Conservation (phyloP, 1,140 invertebrate genomes). For the Danaus melanippus region DNA sequence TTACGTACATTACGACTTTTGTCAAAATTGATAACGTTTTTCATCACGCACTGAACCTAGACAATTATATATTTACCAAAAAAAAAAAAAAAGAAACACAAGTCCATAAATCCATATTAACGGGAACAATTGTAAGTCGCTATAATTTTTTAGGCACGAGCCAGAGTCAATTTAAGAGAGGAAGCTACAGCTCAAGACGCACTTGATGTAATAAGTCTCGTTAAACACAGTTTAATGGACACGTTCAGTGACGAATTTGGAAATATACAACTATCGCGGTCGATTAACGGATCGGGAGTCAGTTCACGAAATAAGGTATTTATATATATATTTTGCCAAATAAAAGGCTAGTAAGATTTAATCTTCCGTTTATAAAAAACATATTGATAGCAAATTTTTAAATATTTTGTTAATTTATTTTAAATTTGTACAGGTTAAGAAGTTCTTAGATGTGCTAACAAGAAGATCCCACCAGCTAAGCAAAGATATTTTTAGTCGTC, state of each 20-base stretch:
- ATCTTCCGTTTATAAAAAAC: background rate
- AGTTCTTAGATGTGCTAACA: constrained; percentile 81
- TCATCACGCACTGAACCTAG: no score
- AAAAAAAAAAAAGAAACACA: no score
- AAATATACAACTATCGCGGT: constrained; percentile 78
- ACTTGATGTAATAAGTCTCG: constrained; percentile 87
- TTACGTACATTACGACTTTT: no score
- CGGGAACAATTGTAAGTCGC: background rate
- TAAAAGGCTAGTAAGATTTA: constrained; percentile 2
- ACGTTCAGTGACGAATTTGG: constrained; percentile 82
- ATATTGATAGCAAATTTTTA: no score
- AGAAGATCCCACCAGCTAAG: constrained; percentile 74
- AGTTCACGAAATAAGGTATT: constrained; percentile 78
- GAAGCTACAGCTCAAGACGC: constrained; percentile 87
- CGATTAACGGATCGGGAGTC: constrained; percentile 82
- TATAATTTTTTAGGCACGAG: constrained; percentile 78
- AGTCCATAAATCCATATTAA: no score
- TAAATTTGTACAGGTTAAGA: constrained; percentile 76
- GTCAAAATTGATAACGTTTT: no score
- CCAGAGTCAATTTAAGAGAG: constrained; percentile 87
- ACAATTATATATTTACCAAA: no score
- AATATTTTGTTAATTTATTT: constrained; percentile 2
- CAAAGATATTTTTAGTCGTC: constrained; percentile 81
- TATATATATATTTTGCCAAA: no score
- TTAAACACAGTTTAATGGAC: constrained; percentile 86